These are phyloP conservation scores for Chunga burmeisteri DNA, from an alignment of 2,113 vertebrate genomes.

Conservation along the genomic window DNA sequence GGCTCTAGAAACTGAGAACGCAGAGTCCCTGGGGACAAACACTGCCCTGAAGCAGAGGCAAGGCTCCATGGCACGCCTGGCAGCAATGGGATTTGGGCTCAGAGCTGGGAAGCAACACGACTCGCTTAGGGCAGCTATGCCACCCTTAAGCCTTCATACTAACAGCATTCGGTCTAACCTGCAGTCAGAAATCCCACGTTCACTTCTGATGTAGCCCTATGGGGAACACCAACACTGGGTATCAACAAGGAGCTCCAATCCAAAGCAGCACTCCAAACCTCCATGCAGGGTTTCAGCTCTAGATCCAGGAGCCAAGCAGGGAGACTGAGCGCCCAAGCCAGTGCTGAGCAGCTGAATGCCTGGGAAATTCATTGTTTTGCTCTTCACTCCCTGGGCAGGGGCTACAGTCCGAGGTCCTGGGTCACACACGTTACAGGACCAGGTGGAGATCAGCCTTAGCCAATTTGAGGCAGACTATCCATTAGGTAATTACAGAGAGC, in stretches of 20 bases:
- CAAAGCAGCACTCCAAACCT: background rate
- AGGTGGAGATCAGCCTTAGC: background rate
- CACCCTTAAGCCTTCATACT: background rate
- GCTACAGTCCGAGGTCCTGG: background rate
- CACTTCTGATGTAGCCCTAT: rapidly evolving
- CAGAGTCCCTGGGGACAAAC: background rate
- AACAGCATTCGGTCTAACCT: background rate
- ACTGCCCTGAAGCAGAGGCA: background rate
- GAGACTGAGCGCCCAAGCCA: rapidly evolving
- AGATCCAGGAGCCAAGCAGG: rapidly evolving
- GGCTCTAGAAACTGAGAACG: background rate
- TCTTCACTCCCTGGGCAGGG: background rate
- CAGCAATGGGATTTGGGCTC: rapidly evolving
- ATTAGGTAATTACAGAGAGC: background rate
- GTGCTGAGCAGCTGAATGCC: rapidly evolving
- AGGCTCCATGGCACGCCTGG: background rate
- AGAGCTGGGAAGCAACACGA: background rate
- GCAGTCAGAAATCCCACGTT: rapidly evolving
- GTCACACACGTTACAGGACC: rapidly evolving
- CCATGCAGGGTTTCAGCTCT: rapidly evolving
- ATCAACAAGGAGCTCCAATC: rapidly evolving
- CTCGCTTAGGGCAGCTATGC: rapidly evolving
- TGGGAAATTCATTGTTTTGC: rapidly evolving
- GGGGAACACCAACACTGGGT: background rate
- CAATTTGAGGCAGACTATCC: rapidly evolving